phyloP scores from a whole-genome alignment of 2,888 invertebrate species.

The Ernsta delagoae region DNA sequence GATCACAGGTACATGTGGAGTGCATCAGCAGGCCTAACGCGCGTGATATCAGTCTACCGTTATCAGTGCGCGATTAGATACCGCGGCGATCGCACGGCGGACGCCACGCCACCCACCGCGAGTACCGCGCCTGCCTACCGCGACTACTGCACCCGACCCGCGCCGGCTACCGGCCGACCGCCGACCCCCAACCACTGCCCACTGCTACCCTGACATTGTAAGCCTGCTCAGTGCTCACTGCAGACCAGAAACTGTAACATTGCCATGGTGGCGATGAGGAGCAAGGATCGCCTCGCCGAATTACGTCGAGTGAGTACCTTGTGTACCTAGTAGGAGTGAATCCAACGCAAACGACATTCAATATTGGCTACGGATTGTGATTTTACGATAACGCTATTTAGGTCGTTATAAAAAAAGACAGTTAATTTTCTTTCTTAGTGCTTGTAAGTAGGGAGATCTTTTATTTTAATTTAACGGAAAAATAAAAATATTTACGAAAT shows the following conservation, averaged over 20 bases:
- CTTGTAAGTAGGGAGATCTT: too few species aligned
- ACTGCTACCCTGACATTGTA: too few species aligned
- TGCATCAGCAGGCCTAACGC: constrained; percentile 11
- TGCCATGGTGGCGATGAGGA: constrained; percentile 65
- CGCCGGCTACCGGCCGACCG: constrained; percentile 44
- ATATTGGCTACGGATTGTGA: not conserved
- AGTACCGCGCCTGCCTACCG: not conserved
- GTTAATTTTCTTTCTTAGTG: not conserved
- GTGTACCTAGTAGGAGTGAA: too few species aligned
- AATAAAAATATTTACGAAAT: too few species aligned
- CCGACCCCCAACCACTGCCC: constrained; percentile 67
- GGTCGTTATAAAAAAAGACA: not conserved
- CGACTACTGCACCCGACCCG: too few species aligned
- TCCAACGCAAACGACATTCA: not conserved
- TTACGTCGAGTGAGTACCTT: constrained; percentile 64
- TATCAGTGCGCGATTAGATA: constrained; percentile 74
- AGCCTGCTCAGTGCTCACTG: not conserved
- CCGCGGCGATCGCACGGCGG: constrained; percentile 64
- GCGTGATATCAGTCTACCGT: constrained; percentile 46
- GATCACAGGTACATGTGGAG: constrained; percentile 4
- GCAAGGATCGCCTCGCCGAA: constrained; percentile 75
- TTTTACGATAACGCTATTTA: not conserved
- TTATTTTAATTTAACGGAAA: too few species aligned
- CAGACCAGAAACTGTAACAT: constrained; percentile 53
- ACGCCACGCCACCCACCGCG: constrained; percentile 20